Conservation (phyloP, 2,113 vertebrate species). For the Cephalopholis sonnerati region DNA sequence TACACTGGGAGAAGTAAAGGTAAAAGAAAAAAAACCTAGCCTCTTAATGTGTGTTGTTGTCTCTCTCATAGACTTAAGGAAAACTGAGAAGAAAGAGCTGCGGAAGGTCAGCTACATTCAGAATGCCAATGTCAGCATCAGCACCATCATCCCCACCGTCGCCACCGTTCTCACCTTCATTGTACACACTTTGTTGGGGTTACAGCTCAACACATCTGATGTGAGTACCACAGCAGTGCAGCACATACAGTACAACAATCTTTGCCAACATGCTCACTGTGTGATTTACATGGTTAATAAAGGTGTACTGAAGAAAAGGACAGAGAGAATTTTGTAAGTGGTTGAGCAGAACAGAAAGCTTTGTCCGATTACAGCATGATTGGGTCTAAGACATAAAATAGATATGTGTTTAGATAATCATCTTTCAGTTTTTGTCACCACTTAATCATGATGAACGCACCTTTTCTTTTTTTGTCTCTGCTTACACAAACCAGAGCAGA, state of each 20-base stretch:
- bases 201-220: slow-evolving; percentile 73
- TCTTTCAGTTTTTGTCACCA: neutral
- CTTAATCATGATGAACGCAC: neutral
- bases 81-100: slow-evolving; percentile 80
- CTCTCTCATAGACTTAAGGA: slow-evolving; percentile 79
- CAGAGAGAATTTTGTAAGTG: neutral
- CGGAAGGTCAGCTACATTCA: slow-evolving; percentile 83
- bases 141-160: slow-evolving; percentile 77
- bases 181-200: slow-evolving; percentile 81
- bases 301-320: neutral
- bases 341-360: neutral
- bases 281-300: neutral
- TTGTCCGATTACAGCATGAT: neutral
- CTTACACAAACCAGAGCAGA: neutral
- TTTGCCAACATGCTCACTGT: neutral
- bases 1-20: neutral
- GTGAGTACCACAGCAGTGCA: slow-evolving; percentile 74
- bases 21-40: neutral
- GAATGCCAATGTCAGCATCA: slow-evolving; percentile 76
- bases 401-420: neutral
- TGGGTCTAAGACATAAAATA: neutral
- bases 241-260: neutral
- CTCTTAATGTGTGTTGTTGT: neutral
- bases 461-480: neutral
- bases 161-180: slow-evolving; percentile 85